Percentiles rank a stretch among this genome's conserved stretches.
These are phyloP conservation scores for Istiophorus platypterus DNA, from an alignment of 2,113 vertebrate genomes.

Conservation along the genomic window DNA sequence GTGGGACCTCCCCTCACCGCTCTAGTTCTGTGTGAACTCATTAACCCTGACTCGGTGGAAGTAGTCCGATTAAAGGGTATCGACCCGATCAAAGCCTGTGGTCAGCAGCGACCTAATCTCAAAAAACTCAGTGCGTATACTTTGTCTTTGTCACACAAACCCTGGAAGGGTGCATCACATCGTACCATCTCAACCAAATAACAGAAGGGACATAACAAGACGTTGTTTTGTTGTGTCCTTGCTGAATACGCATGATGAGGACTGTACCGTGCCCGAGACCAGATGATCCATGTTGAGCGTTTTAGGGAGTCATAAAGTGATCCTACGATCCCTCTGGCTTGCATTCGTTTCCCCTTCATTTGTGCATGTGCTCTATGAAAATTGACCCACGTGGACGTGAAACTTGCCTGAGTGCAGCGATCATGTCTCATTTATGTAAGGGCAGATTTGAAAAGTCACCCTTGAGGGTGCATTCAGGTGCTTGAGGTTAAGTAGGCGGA, in stretches of 20 bases:
- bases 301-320: background rate
- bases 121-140: background rate
- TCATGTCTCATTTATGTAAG: background rate
- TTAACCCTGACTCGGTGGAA: slow-evolving; percentile 13
- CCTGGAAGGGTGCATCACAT: background rate
- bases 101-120: slow-evolving; percentile 12
- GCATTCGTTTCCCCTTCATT: background rate
- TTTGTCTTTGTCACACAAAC: background rate
- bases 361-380: background rate
- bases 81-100: slow-evolving; percentile 27
- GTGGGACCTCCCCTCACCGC: slow-evolving; percentile 54
- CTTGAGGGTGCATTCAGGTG: background rate
- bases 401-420: slow-evolving; percentile 2
- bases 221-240: background rate
- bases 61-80: slow-evolving; percentile 8
- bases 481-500: background rate
- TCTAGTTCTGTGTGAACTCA: slow-evolving; percentile 45
- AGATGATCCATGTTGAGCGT: background rate
- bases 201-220: background rate
- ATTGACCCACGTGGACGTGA: background rate
- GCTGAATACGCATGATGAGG: background rate
- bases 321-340: background rate
- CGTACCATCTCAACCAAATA: background rate
- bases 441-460: background rate
- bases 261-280: background rate